These are phyloP conservation scores for Tonatia bakeri DNA, from an alignment of 2,113 vertebrate species.

Conservation along the genomic window DNA sequence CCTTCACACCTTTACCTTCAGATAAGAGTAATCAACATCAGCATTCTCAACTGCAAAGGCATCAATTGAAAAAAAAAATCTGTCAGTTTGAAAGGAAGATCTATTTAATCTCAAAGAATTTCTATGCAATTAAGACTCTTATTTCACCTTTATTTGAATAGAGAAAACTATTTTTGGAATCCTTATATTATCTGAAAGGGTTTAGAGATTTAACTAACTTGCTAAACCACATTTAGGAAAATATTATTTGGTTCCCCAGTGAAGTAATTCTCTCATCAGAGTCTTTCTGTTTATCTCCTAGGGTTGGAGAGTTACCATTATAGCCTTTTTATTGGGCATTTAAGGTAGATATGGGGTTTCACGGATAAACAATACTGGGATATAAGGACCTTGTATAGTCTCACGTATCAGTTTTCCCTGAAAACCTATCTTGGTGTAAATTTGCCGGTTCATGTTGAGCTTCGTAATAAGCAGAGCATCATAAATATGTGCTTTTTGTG, in stretches of 20 bases:
- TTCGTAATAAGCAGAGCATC: neutral
- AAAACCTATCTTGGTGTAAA: slow-evolving; percentile 4
- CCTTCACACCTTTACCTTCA: neutral
- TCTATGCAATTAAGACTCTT: neutral
- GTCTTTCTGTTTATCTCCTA: neutral
- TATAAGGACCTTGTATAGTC: neutral
- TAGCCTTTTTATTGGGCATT: neutral
- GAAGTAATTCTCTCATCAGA: neutral
- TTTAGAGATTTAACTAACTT: neutral
- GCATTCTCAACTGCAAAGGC: neutral
- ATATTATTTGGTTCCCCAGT: neutral
- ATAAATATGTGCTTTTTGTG: neutral
- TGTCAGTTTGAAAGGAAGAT: neutral
- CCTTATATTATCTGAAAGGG: neutral
- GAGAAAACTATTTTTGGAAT: neutral
- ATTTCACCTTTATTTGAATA: neutral
- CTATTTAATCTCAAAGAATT: neutral
- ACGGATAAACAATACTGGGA: neutral
- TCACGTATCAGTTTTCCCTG: neutral
- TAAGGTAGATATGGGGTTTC: neutral
- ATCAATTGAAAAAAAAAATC: neutral
- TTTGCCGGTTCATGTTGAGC: neutral
- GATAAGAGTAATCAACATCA: neutral
- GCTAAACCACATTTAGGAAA: neutral
- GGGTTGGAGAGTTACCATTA: neutral